Evolutionary conservation across 1,140 invertebrate species (phyloP), one percentile per base, ranked within the genome.

Genomic region (Drosophila azteca): DNA sequence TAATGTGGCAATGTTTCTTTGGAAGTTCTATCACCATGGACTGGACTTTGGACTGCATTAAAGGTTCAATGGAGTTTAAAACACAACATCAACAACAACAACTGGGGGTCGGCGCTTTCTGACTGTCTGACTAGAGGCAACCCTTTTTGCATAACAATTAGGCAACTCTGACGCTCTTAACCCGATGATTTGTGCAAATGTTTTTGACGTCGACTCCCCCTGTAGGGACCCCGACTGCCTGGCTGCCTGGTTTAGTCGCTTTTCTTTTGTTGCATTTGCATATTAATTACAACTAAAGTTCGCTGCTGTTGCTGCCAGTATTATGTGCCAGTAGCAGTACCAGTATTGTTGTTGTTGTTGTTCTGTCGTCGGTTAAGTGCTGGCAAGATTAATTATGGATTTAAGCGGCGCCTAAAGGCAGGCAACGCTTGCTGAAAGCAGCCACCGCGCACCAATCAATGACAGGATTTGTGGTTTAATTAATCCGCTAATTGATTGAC

Each of bases 171-270:
- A 69, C 70, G 75, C 75, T 76, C 39, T 70, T 55, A 75, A 57
- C 70, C 76, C 76, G 63, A 83, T 76, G 80, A 83, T 83, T 83
- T 83, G 77, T 67, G 80, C 70, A 83, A 84, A 84, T 84, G 79
- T 60, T 62, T 75, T 76, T 71, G 76, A 84, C 17, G 17, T 20
- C 17, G 17, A 20, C 17, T 20, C 17, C 17, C 17, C 17, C 17
- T 20, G 17, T n/a, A n/a, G n/a, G n/a, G n/a, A n/a, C n/a, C 17
- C 17, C 1, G 17, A 0, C 17, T 20, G 17, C 17, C 17, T 20
- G 17, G 0, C 17, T 35, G n/a, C n/a, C 49, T 41, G 48, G 17
- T n/a, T 44, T 31, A 29, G 6, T 29, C 39, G 53, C 44, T 59
- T 26, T 20, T 41, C 58, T 52, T 62, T 76, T 71, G 46, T 50